A percentile compares a stretch with the other conserved stretches of the same genome.
Conservation (phyloP, 2,113 vertebrate species). For the Phalacrocorax pelagicus region DNA sequence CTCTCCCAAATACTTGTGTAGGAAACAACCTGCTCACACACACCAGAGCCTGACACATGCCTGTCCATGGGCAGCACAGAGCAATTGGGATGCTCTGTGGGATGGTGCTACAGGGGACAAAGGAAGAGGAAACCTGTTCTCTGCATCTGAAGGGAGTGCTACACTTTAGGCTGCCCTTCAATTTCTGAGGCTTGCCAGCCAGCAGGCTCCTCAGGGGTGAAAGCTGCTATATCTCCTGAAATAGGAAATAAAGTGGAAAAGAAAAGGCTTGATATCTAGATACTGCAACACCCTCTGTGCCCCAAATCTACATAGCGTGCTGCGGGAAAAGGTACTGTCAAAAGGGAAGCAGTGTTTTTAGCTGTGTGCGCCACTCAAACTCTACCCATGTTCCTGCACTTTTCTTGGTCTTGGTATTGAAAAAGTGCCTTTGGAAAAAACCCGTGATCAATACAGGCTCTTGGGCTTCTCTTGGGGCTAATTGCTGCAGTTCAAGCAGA, state of each 20-base stretch:
- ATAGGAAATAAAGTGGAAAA: neutral
- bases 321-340: neutral
- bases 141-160: neutral
- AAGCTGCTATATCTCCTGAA: neutral
- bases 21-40: neutral
- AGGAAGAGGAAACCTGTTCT: neutral
- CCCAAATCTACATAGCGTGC: neutral
- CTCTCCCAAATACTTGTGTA: neutral
- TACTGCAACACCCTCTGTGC: neutral
- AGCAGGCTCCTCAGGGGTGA: neutral
- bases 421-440: constrained; percentile 36
- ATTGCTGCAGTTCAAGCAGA: neutral
- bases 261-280: neutral
- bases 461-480: constrained; percentile 36
- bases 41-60: neutral
- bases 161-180: neutral
- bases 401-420: neutral
- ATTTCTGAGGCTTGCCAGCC: neutral
- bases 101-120: neutral
- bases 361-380: neutral
- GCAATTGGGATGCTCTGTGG: neutral
- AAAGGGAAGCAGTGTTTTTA: neutral
- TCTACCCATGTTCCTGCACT: neutral
- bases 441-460: constrained; percentile 43
- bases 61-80: neutral